Evolutionary conservation across 37 sponge, comb jelly and placozoan genomes (phyloP).

Genomic region (Chondrosia reniformis): DNA sequence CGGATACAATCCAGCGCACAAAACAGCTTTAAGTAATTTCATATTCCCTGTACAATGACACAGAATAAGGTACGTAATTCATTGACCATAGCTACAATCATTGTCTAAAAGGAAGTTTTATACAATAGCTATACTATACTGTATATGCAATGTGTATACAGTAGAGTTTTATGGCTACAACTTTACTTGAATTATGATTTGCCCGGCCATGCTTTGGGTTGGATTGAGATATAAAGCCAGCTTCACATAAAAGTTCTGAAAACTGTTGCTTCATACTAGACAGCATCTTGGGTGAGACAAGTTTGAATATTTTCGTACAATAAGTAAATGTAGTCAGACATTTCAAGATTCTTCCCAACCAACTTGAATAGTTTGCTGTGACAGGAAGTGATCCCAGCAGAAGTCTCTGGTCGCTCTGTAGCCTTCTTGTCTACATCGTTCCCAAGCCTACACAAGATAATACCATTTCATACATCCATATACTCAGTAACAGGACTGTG

Average conservation of each 20-base stretch:
- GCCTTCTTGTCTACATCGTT: neutral
- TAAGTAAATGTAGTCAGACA: no score
- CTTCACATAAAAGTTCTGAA: constrained; percentile 60
- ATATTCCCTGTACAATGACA: constrained; percentile 36
- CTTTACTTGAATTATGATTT: constrained; percentile 64
- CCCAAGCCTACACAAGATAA: constrained; percentile 48
- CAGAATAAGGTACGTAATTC: no score
- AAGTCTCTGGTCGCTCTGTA: constrained; percentile 15
- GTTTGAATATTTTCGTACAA: neutral
- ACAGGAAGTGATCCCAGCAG: constrained; percentile 79
- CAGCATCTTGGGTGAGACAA: constrained; percentile 39
- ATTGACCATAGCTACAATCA: no score
- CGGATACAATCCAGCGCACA: constrained; percentile 83
- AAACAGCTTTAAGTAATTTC: constrained; percentile 69
- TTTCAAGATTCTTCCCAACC: neutral
- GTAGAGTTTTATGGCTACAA: no score
- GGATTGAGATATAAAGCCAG: constrained; percentile 54
- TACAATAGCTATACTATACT: neutral
- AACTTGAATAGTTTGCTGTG: constrained; percentile 66
- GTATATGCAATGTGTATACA: neutral
- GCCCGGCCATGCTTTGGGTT: constrained; percentile 33
- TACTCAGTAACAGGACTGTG: neutral
- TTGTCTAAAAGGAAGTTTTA: neutral
- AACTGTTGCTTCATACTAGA: constrained; percentile 74
- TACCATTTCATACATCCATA: neutral